phyloP scores from a whole-genome alignment of 2,888 invertebrate species.

The Scaptomyza cyrtandrae region DNA sequence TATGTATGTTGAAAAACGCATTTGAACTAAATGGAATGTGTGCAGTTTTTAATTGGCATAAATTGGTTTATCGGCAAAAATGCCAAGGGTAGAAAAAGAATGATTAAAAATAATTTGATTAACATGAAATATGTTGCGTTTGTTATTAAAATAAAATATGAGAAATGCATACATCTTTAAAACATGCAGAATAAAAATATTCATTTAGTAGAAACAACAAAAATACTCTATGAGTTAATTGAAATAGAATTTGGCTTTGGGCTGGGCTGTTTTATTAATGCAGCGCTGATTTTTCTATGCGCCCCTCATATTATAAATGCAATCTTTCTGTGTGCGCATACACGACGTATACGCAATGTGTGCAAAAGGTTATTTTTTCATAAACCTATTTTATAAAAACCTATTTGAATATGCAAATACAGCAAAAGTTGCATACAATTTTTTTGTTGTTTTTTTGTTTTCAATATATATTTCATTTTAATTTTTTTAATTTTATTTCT shows the following conservation, averaged over 20 bases:
- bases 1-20: no score
- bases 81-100: neutral
- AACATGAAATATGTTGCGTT: constrained; percentile 14
- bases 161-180: constrained; percentile 9
- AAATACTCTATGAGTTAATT: constrained; percentile 38
- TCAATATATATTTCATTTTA: constrained; percentile 22
- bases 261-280: constrained; percentile 35
- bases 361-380: constrained; percentile 17
- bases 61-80: constrained; percentile 4
- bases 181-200: constrained; percentile 39
- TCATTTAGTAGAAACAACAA: constrained; percentile 4
- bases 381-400: constrained; percentile 37
- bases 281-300: constrained; percentile 53
- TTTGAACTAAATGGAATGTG: neutral
- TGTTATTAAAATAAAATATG: constrained; percentile 25
- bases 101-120: constrained; percentile 16
- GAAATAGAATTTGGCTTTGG: constrained; percentile 44
- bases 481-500: constrained; percentile 45
- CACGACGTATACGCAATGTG: constrained; percentile 23
- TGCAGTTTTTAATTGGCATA: constrained; percentile 19
- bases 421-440: constrained; percentile 30
- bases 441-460: constrained; percentile 35
- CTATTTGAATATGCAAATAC: constrained; percentile 79
- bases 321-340: constrained; percentile 17
- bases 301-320: constrained; percentile 41